phyloP scores from a whole-genome alignment of 2,113 vertebrate species.

The Clupea harengus region DNA sequence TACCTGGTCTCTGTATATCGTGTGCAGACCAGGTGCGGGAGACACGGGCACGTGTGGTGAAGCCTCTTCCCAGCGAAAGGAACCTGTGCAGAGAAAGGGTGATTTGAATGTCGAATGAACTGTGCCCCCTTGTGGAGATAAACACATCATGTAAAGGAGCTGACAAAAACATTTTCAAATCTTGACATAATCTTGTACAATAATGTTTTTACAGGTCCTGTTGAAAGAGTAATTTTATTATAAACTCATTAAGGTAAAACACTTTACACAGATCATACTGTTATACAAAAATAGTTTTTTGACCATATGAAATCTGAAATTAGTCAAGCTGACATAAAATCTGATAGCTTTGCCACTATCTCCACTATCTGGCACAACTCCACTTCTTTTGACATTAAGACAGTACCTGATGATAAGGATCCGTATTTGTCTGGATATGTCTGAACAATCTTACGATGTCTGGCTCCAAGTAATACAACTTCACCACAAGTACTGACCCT shows the following conservation, averaged over 20 bases:
- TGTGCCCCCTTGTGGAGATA: background rate
- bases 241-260: background rate
- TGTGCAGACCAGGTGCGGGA: constrained; percentile 77
- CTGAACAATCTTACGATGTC: background rate
- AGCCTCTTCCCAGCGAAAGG: constrained; percentile 81
- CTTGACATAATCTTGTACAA: background rate
- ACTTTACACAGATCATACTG: background rate
- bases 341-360: background rate
- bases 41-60: constrained; percentile 85
- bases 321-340: background rate
- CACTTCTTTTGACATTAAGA: background rate
- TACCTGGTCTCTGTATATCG: constrained; percentile 71
- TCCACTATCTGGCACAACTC: too few species aligned
- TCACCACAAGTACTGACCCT: constrained; percentile 1
- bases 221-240: too few species aligned
- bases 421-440: background rate
- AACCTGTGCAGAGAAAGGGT: constrained; percentile 65
- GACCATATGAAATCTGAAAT: background rate
- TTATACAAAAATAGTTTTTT: background rate
- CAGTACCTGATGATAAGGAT: background rate
- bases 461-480: background rate
- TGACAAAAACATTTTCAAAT: background rate
- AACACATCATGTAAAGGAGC: background rate
- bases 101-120: background rate
- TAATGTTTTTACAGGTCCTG: background rate